phyloP scores from a whole-genome alignment of 2,888 invertebrate species.

The Rotaria sp. region DNA sequence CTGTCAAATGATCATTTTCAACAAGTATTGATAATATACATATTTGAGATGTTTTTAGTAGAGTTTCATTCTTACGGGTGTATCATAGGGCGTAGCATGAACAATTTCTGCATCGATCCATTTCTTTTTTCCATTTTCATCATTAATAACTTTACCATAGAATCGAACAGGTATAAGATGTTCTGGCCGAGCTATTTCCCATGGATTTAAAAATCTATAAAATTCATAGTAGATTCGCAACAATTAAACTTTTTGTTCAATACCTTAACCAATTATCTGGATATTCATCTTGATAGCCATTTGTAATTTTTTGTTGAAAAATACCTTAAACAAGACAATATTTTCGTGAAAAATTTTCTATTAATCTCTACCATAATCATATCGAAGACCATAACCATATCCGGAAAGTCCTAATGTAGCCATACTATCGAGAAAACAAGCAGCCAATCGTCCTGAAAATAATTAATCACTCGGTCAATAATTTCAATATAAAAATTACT shows the following conservation, averaged over 20 bases:
- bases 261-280: slow-evolving; percentile 97
- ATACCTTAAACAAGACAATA: slow-evolving; percentile 58
- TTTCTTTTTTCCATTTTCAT: slow-evolving; percentile 72
- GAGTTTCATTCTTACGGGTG: slow-evolving; percentile 64
- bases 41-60: background rate
- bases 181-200: slow-evolving; percentile 98
- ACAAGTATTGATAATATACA: no score
- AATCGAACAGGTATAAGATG: slow-evolving; percentile 94
- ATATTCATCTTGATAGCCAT: slow-evolving; percentile 91
- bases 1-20: no score
- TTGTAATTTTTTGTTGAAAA: slow-evolving; percentile 86
- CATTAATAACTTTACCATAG: slow-evolving; percentile 86
- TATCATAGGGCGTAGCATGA: slow-evolving; percentile 96
- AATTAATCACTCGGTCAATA: background rate
- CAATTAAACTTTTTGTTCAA: no score
- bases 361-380: slow-evolving; percentile 74
- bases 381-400: slow-evolving; percentile 96
- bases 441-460: slow-evolving; percentile 75
- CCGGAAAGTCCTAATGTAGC: slow-evolving; percentile 92
- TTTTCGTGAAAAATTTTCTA: background rate
- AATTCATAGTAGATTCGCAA: no score
- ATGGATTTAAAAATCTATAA: no score
- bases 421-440: slow-evolving; percentile 97
- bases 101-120: slow-evolving; percentile 88
- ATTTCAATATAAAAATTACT: no score